phyloP scores from a whole-genome alignment of 2,113 vertebrate genomes.

The Mormyrus lacerda region DNA sequence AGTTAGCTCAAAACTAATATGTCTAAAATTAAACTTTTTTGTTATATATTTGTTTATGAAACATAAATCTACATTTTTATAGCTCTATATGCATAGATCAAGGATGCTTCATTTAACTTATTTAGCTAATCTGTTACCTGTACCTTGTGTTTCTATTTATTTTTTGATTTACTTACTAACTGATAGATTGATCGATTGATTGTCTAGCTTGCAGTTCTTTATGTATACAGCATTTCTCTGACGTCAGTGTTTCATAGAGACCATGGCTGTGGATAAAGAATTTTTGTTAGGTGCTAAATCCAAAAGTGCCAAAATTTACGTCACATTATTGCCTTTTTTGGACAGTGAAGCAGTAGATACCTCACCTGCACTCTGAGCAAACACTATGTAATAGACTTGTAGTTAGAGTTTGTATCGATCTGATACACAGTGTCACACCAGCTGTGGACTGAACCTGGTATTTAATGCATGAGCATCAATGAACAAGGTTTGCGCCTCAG shows the following conservation, averaged over 20 bases:
- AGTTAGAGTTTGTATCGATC: background rate
- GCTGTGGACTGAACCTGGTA: background rate
- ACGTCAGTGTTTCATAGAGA: background rate
- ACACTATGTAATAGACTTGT: background rate
- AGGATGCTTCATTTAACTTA: background rate
- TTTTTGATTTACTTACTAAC: background rate
- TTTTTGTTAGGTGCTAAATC: background rate
- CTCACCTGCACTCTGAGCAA: background rate
- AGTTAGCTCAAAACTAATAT: slow-evolving; percentile 39
- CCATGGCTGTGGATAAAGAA: background rate
- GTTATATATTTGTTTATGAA: slow-evolving; percentile 43
- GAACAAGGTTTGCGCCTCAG: background rate
- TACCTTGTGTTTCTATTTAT: background rate
- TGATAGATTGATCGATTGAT: background rate
- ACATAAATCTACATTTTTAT: slow-evolving; percentile 48
- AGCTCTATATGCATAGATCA: background rate
- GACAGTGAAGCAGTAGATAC: background rate
- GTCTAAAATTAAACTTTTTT: slow-evolving; percentile 27
- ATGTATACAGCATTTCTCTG: background rate
- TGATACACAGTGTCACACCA: background rate
- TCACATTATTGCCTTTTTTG: background rate
- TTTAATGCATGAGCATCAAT: background rate
- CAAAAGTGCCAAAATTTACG: background rate
- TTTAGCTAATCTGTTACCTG: background rate
- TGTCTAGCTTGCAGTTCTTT: background rate